A percentile compares a stretch with the other conserved stretches of the same genome.
phyloP scores from a whole-genome alignment of 2,113 vertebrate species.

The Vulpes vulpes region DNA sequence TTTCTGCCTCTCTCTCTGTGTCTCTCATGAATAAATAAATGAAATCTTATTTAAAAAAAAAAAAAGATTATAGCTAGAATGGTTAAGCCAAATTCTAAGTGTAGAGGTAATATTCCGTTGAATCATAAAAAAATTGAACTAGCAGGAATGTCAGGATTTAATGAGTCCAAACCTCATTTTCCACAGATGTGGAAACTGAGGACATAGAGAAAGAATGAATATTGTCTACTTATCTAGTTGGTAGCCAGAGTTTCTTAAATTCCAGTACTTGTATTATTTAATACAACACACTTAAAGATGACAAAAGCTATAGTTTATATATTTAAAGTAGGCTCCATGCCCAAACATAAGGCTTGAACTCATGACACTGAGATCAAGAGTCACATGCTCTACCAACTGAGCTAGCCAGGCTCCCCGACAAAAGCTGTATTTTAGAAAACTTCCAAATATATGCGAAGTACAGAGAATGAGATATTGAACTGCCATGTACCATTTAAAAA shows the following conservation, averaged over 20 bases:
- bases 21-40: too few species aligned
- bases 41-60: too few species aligned
- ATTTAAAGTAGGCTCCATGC: background rate
- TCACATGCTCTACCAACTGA: background rate
- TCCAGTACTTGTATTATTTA: background rate
- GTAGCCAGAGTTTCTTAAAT: background rate
- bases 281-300: background rate
- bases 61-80: conserved; percentile 10
- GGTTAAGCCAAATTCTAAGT: conserved; percentile 32
- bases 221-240: background rate
- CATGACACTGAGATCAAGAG: background rate
- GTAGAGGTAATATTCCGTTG: background rate
- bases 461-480: background rate
- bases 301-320: background rate
- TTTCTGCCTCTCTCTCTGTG: too few species aligned
- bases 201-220: background rate
- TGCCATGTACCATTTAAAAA: background rate
- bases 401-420: background rate
- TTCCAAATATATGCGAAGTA: background rate
- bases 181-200: conserved; percentile 18
- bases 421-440: conserved; percentile 21
- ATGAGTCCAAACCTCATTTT: background rate
- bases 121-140: background rate
- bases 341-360: background rate
- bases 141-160: background rate